Base-by-base conservation (phyloP, 2,888 invertebrate species). In the Leucophora obtusa region DNA sequence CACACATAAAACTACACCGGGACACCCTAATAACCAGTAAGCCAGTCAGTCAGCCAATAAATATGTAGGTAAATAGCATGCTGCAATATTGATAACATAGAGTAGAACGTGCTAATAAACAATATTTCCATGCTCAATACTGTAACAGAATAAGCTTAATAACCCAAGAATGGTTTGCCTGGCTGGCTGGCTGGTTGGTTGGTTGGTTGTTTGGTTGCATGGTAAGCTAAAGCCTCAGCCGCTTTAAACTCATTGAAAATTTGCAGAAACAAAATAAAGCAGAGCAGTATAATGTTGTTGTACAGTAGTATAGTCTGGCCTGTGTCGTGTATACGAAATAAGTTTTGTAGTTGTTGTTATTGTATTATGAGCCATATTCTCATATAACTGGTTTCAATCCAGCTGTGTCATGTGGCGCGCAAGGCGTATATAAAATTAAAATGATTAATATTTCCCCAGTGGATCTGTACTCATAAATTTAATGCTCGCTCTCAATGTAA, bases 371-470 rank as follows among this genome's bases (percentile, higher is more conserved):
- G 56, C 28, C 38, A 47, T 33, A 28, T 33, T 58, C 28, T 28
- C n/a, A 33, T 28, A 17, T 28, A 62, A 58, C 51, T 65, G 60
- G 10, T 56, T 81, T 66, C 50, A 65, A 60, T 73, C 65, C 70
- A 74, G 81, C 77, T 81, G 81, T 62, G 77, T 70, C 81, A 77
- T 81, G 70, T 77, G 81, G 66, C 56, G 54, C 56, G 50, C 77
- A 66, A 65, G 53, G 65, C 68, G 65, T 62, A 58, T 76, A 82
- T 77, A 76, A 82, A 79, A 83, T 83, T 81, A 82, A 82, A 82
- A 82, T 83, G 82, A 83, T 83, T 83, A 82, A 83, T 83, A 81
- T 77, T 70, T 75, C 81, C 79, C 82, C 74, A 75, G 66, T 77
- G 82, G 79, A 81, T 70, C 70, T 70, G 70, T 56, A 75, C 79